These are phyloP conservation scores for Synodontis membranacea DNA, from an alignment of 2,113 vertebrate genomes.

Conservation along the genomic window DNA sequence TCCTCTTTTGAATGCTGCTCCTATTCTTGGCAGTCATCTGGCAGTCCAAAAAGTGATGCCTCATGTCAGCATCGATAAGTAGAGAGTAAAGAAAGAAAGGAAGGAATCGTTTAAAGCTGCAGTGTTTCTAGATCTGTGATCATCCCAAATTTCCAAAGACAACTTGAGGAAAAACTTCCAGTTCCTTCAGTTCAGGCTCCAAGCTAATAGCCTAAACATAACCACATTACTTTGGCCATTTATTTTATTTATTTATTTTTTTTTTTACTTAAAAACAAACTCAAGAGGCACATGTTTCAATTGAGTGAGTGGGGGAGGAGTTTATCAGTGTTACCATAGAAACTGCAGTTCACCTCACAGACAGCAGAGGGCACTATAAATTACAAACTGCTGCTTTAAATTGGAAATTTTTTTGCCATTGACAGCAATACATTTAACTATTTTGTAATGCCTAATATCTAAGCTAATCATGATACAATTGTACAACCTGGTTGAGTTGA, in stretches of 20 bases:
- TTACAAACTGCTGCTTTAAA: not conserved
- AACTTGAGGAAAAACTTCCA: not conserved
- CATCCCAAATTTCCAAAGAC: not conserved
- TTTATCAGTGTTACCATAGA: not conserved
- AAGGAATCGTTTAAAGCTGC: not conserved
- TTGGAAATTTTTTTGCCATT: too few species aligned
- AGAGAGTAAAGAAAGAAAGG: not conserved
- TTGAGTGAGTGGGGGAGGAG: not conserved
- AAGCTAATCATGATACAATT: too few species aligned
- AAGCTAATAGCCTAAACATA: not conserved
- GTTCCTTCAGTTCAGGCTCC: not conserved
- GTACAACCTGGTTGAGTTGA: too few species aligned
- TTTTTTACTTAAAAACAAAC: not conserved
- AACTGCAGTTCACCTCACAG: not conserved
- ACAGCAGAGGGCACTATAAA: not conserved
- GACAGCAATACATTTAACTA: too few species aligned
- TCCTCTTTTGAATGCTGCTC: constrained; percentile 40
- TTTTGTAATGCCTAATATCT: too few species aligned
- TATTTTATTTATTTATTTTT: too few species aligned
- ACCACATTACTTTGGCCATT: not conserved
- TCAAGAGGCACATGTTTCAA: not conserved
- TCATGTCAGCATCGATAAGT: not conserved
- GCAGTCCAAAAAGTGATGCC: constrained; percentile 33
- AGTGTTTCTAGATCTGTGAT: not conserved
- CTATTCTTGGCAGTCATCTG: constrained; percentile 27